Percentiles rank a stretch among this genome's conserved stretches.
Evolutionary conservation across 2,113 vertebrate species (phyloP).

Genomic region (Thamnophis sirtalis): DNA sequence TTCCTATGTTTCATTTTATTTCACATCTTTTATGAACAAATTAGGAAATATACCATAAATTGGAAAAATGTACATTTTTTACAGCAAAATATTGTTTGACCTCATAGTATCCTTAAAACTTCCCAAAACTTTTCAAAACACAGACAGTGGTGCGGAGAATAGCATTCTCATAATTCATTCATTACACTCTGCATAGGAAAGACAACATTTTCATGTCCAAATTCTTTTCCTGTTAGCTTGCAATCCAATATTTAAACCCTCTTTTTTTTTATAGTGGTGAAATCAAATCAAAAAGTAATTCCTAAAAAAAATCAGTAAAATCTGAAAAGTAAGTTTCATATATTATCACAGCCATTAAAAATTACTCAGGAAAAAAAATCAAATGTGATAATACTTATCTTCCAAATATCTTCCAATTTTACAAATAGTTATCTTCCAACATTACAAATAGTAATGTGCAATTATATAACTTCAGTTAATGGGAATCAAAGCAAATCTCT

Average conservation of each 20-base stretch:
- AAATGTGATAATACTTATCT: slow-evolving; percentile 49
- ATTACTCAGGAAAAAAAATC: slow-evolving; percentile 31
- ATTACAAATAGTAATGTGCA: slow-evolving; percentile 13
- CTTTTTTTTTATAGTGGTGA: not conserved
- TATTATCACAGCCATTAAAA: slow-evolving; percentile 51
- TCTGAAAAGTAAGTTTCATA: slow-evolving; percentile 47
- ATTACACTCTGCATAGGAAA: slow-evolving; percentile 55
- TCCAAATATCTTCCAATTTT: slow-evolving; percentile 35
- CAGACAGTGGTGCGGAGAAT: slow-evolving; percentile 60
- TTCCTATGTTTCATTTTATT: slow-evolving; percentile 60
- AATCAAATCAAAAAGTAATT: slow-evolving; percentile 28
- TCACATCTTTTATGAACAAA: slow-evolving; percentile 71
- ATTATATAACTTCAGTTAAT: slow-evolving; percentile 36
- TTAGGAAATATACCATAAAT: slow-evolving; percentile 77
- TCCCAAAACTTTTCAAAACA: slow-evolving; percentile 71
- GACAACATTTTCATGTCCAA: slow-evolving; percentile 50
- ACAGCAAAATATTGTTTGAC: slow-evolving; percentile 71
- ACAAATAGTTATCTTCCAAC: too few relatives aligned
- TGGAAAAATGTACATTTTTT: slow-evolving; percentile 73
- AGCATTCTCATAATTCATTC: slow-evolving; percentile 48
- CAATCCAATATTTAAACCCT: slow-evolving; percentile 30
- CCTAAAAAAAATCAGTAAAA: slow-evolving; percentile 35
- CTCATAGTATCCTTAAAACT: slow-evolving; percentile 62
- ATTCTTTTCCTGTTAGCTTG: slow-evolving; percentile 51
- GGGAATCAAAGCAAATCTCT: slow-evolving; percentile 47